Percentiles rank a stretch among this genome's conserved stretches.
Evolutionary conservation across 2,888 invertebrate species (phyloP).

Genomic region (Acanthopleura granulata): DNA sequence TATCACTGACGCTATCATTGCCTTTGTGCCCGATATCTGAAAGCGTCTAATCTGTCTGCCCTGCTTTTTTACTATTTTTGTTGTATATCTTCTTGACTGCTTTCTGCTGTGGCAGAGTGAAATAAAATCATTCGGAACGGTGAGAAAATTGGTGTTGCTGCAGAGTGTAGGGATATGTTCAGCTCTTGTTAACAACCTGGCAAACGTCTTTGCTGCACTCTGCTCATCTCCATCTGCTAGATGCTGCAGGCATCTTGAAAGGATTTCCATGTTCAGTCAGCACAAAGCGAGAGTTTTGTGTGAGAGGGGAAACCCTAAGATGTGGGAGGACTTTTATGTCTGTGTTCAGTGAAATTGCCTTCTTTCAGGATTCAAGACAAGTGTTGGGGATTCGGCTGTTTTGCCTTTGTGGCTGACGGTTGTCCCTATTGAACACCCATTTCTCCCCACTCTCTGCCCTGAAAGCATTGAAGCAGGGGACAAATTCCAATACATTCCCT

Average conservation of each 20-base stretch:
- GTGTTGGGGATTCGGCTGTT: conserved; percentile 2
- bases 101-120: too few relatives aligned
- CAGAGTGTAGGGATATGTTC: background rate
- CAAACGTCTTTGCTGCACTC: too few relatives aligned
- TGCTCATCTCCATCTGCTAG: too few relatives aligned
- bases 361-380: background rate
- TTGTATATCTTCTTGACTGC: too few relatives aligned
- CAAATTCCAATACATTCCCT: conserved; percentile 2
- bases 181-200: background rate
- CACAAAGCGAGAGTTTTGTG: background rate
- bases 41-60: too few relatives aligned
- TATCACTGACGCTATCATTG: too few relatives aligned
- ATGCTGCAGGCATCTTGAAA: background rate
- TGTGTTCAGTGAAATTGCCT: background rate
- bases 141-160: background rate
- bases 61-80: too few relatives aligned
- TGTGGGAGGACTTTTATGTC: background rate
- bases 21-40: too few relatives aligned
- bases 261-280: background rate
- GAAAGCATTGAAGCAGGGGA: background rate
- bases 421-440: background rate
- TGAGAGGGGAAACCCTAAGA: background rate
- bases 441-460: background rate
- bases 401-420: background rate
- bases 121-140: background rate